Conservation (phyloP, 1,140 invertebrate species). For the Apis mellifera region DNA sequence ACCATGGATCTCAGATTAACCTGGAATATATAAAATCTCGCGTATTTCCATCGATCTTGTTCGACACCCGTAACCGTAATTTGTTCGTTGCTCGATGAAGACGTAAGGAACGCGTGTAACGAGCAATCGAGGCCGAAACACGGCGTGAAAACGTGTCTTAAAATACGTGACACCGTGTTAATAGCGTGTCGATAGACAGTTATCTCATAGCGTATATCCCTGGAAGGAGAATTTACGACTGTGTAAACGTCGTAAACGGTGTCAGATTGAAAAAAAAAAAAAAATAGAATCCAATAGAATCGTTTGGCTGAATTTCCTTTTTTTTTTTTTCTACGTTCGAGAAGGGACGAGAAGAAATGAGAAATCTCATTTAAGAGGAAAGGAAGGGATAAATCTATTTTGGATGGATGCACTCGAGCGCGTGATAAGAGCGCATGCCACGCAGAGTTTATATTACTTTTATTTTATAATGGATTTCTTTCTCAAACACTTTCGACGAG, state of each 20-base stretch:
- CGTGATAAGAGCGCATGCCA: not conserved
- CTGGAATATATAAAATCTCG: not conserved
- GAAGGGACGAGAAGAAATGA: not conserved
- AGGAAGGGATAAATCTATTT: not conserved
- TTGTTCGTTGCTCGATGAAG: slow-evolving; percentile 51
- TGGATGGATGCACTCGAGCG: not conserved
- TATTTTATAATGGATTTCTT: slow-evolving; percentile 23
- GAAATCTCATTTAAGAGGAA: not conserved
- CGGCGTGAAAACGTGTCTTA: slow-evolving; percentile 18
- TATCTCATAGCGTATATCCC: slow-evolving; percentile 39
- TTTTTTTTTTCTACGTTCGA: not conserved
- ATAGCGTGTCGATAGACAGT: not conserved
- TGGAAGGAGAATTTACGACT: slow-evolving; percentile 39
- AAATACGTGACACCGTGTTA: slow-evolving; percentile 19
- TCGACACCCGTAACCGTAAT: slow-evolving; percentile 24
- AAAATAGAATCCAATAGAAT: not conserved
- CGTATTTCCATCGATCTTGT: not conserved
- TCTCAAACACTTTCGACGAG: slow-evolving; percentile 2
- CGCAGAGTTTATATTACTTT: not conserved
- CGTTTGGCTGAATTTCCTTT: not conserved
- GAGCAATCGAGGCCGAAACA: slow-evolving; percentile 15
- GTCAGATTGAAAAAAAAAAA: not conserved
- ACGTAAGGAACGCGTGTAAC: slow-evolving; percentile 49
- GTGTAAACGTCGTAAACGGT: not conserved
- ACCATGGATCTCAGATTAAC: not conserved